phyloP scores from a whole-genome alignment of 1,140 invertebrate genomes.

The Camponotus pennsylvanicus region DNA sequence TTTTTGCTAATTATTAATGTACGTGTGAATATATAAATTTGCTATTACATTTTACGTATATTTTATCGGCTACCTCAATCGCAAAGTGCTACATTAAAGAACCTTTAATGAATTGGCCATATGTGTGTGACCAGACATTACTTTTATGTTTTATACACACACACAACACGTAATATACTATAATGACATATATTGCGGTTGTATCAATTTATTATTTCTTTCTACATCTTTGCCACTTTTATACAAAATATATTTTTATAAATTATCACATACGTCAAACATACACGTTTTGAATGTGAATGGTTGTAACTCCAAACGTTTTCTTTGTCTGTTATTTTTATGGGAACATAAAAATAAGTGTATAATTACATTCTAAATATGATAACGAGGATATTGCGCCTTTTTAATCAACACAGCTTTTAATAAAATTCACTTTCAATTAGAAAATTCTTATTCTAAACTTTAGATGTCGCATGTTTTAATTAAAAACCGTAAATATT shows the following conservation, averaged over 20 bases:
- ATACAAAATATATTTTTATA: not conserved
- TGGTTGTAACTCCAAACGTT: not conserved
- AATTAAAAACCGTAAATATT: constrained; percentile 11
- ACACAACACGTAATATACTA: not conserved
- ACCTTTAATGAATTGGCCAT: not conserved
- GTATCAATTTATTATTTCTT: not conserved
- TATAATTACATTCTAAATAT: not conserved
- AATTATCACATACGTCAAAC: not conserved
- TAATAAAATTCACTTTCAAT: not conserved
- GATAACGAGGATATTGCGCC: not conserved
- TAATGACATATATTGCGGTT: not conserved
- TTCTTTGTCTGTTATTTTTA: not conserved
- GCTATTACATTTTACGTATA: not conserved
- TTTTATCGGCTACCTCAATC: constrained; percentile 25
- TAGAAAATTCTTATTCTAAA: not conserved
- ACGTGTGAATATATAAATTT: not conserved
- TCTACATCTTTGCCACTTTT: not conserved
- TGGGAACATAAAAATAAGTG: not conserved
- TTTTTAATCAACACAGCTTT: constrained; percentile 1
- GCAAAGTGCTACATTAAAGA: not conserved
- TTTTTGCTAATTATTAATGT: not conserved
- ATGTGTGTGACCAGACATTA: not conserved
- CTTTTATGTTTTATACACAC: not conserved
- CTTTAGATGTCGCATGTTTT: not conserved
- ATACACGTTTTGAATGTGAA: not conserved